Evolutionary conservation across 1,140 invertebrate genomes (phyloP).

Genomic region (Drosophila pruinosa): DNA sequence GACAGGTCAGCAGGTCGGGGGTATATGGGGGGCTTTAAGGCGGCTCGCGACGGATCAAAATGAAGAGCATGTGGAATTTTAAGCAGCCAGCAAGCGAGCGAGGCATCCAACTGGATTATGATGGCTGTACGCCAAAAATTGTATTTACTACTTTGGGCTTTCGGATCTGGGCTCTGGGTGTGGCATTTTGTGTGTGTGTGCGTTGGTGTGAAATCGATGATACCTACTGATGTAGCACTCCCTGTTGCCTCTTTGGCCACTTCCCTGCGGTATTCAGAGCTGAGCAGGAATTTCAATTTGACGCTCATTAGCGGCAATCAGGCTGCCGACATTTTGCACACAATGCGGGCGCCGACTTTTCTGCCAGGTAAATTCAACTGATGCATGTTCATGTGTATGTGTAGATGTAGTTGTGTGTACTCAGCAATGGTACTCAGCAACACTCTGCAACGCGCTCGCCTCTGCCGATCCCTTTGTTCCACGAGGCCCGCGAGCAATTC

Average conservation of each 20-base stretch:
- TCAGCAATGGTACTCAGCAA: neutral
- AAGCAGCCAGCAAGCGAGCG: conserved; percentile 21
- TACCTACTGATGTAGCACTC: neutral
- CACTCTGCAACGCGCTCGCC: neutral
- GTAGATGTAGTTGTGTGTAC: no score
- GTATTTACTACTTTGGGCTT: conserved; percentile 25
- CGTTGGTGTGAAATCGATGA: conserved; percentile 35
- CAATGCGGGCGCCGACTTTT: conserved; percentile 19
- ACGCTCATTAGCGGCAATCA: conserved; percentile 64
- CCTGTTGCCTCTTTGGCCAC: neutral
- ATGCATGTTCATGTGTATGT: conserved; percentile 13
- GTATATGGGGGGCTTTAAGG: conserved; percentile 1
- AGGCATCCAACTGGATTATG: conserved; percentile 42
- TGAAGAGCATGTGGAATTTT: conserved; percentile 41
- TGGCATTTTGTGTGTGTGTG: conserved; percentile 3
- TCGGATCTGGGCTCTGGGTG: neutral
- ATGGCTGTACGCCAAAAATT: conserved; percentile 37
- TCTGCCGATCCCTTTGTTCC: neutral
- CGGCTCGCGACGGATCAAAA: conserved; percentile 36
- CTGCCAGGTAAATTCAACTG: conserved; percentile 14
- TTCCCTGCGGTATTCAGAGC: neutral
- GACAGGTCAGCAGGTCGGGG: no score
- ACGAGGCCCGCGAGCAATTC: conserved; percentile 35
- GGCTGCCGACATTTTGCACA: conserved; percentile 16
- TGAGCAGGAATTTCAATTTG: conserved; percentile 59